Evolutionary conservation across 2,113 vertebrate species (phyloP), one percentile per base, ranked within the genome.

Genomic region (Microcebus tavaratra): DNA sequence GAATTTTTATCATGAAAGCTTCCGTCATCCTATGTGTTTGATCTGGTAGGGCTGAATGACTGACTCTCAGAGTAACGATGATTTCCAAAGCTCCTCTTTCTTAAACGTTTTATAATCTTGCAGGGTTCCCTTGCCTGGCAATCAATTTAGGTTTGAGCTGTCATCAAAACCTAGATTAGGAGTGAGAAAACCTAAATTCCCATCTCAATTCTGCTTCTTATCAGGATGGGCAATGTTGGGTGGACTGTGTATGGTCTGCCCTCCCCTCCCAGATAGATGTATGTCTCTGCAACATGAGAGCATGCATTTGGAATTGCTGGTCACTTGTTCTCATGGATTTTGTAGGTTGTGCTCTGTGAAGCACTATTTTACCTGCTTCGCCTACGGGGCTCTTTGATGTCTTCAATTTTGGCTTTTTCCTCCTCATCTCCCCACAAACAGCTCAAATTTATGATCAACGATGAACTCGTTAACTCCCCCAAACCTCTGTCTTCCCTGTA

Each of bases 211-310:
- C n/a, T 6, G 20, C 39, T 36, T 9, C 9, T 39, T 45, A 6
- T 20, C 36, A 45, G 36, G 57, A n/a, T 21, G 36, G 36, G 14
- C 10, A n/a, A 9, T 6, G 1, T 59, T 12, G 31, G 11, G 29
- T 10, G 13, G 5, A 13, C 34, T 0, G 20, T 7, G 14, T 9
- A 0, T 27, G 8, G 1, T 45, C 50, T 42, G 12, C 34, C 8
- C 15, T 1, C 8, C 45, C 45, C 7, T 8, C 45, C 42, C 20
- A 31, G 20, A 57, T 1, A 31, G 20, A 57, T 1, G 0, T 4
- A 23, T 10, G 34, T 36, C 42, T 79, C 59, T 14, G 23, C 57
- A 21, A 3, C 6, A 27, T 18, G 34, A 18, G 2, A 3, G 2
- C 63, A 0, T 8, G 36, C 29, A 3, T 18, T 20, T 27, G 20